phyloP scores from a whole-genome alignment of 2,113 vertebrate genomes.

The Epinephelus moara region DNA sequence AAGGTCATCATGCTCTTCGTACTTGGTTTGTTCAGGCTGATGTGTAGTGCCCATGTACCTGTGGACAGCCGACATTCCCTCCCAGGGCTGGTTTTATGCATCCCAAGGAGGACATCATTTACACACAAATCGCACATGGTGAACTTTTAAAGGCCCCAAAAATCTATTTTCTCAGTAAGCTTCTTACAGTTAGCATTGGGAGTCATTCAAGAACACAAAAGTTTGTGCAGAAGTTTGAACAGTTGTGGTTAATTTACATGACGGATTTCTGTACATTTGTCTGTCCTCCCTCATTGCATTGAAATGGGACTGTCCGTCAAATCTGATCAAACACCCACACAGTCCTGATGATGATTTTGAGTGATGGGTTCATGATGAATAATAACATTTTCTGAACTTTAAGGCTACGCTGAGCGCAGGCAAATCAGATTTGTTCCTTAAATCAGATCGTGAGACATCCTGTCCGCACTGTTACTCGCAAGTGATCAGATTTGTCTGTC shows the following conservation, averaged over 20 bases:
- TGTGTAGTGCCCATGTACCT: background rate
- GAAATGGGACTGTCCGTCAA: background rate
- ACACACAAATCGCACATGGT: background rate
- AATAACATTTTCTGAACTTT: background rate
- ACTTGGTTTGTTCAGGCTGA: background rate
- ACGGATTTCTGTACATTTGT: background rate
- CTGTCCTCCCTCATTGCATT: background rate
- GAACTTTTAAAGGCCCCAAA: background rate
- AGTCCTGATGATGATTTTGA: background rate
- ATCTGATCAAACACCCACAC: background rate
- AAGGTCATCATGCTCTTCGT: conserved; percentile 22
- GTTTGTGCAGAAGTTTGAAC: background rate
- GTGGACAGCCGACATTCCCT: background rate
- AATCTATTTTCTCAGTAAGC: background rate
- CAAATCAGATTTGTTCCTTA: no score
- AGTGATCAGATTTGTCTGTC: no score
- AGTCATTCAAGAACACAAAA: background rate
- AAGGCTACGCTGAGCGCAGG: background rate
- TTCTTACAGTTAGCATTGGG: background rate
- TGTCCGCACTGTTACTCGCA: no score
- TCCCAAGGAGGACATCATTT: no score
- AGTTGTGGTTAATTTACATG: background rate
- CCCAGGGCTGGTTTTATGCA: background rate
- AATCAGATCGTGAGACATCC: no score
- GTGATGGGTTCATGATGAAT: background rate